Evolutionary conservation across 2,113 vertebrate species (phyloP).

Genomic region (Meleagris gallopavo): DNA sequence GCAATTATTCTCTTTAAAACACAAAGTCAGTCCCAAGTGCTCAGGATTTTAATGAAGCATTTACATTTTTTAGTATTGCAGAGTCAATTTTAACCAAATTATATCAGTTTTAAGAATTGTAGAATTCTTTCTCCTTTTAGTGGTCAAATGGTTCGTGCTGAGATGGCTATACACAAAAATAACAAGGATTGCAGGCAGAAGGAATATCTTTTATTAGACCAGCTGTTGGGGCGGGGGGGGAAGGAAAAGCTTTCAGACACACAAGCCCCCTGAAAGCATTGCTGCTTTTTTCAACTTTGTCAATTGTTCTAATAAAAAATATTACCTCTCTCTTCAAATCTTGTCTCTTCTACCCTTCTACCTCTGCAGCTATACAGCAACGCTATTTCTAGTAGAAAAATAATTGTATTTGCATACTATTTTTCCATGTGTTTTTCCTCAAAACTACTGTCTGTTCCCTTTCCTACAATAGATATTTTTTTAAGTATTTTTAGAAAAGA

Average conservation of each 20-base stretch:
- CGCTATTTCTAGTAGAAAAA: not conserved
- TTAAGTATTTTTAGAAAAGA: conserved; percentile 29
- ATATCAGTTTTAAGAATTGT: not conserved
- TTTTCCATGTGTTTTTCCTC: conserved; percentile 15
- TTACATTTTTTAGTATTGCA: not conserved
- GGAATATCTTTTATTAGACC: not conserved
- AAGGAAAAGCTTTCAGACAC: not conserved
- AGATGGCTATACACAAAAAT: not conserved
- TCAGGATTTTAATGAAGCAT: not conserved
- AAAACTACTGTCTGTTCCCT: not conserved
- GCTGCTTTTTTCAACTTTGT: not conserved
- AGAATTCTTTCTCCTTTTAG: not conserved
- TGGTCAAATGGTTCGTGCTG: not conserved
- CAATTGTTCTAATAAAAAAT: conserved; percentile 43
- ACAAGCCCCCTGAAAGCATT: not conserved
- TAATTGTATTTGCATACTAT: not conserved
- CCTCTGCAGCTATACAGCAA: not conserved
- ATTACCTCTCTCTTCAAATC: not conserved
- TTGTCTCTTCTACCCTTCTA: not conserved
- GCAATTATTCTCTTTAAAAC: not conserved
- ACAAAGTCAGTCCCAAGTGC: not conserved
- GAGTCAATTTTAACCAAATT: not conserved
- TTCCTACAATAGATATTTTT: not conserved
- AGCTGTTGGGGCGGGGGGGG: fast-evolving
- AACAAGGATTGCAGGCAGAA: not conserved